These are phyloP conservation scores for Dasyprocta punctata DNA, from an alignment of 2,113 vertebrate species.

Conservation along the genomic window DNA sequence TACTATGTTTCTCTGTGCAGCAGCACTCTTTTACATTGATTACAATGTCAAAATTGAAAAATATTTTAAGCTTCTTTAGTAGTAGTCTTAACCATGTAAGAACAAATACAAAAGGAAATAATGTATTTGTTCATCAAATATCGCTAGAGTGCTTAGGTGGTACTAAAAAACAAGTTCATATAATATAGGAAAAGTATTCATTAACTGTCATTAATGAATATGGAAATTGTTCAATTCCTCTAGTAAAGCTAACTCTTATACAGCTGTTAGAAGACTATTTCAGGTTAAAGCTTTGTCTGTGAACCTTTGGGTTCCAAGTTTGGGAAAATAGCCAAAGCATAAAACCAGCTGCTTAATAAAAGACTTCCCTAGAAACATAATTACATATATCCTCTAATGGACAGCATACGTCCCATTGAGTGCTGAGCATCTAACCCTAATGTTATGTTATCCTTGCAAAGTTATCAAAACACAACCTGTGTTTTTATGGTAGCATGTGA, in stretches of 20 bases:
- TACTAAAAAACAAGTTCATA: background rate
- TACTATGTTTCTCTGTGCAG: background rate
- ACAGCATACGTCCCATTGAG: background rate
- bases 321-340: background rate
- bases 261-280: background rate
- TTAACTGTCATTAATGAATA: background rate
- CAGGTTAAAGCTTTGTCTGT: background rate
- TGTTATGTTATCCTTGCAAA: background rate
- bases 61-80: background rate
- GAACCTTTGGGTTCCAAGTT: background rate
- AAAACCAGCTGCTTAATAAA: conserved; percentile 23
- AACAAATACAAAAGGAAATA: background rate
- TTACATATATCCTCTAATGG: background rate
- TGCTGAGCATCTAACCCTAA: background rate
- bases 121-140: background rate
- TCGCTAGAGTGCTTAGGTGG: background rate
- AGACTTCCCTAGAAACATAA: background rate
- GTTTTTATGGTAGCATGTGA: background rate
- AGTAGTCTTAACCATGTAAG: background rate
- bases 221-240: background rate
- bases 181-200: background rate
- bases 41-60: background rate
- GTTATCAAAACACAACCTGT: background rate
- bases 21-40: background rate
- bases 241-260: background rate